Evolutionary conservation across 2,113 vertebrate species (phyloP).

Genomic region (Scytalopus superciliaris): DNA sequence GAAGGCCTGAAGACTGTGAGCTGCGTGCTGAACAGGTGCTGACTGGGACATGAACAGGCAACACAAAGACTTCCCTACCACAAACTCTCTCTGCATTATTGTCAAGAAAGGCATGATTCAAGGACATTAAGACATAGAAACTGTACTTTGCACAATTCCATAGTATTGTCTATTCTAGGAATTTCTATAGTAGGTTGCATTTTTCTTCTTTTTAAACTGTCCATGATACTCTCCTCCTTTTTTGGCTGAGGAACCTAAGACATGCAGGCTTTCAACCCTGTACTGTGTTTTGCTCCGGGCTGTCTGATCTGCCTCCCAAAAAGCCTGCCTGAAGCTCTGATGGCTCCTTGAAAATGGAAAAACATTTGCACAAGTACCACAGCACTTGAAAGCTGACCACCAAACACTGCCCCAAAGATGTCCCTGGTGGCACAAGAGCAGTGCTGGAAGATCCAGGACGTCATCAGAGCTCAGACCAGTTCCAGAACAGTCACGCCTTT

Average conservation of each 20-base stretch:
- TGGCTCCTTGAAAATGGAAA: not conserved
- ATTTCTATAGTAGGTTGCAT: not conserved
- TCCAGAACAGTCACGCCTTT: not conserved
- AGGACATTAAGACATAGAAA: not conserved
- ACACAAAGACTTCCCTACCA: not conserved
- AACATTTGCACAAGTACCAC: not conserved
- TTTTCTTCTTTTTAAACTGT: not conserved
- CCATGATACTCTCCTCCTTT: not conserved
- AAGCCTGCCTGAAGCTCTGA: not conserved
- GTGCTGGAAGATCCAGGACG: not conserved
- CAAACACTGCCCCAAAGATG: fast-evolving
- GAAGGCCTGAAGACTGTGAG: not conserved
- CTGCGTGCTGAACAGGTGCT: not conserved
- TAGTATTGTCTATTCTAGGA: not conserved
- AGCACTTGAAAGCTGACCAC: not conserved
- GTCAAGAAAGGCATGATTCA: not conserved
- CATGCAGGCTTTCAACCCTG: not conserved
- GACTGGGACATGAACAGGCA: not conserved
- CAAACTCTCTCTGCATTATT: not conserved
- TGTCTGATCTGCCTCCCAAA: not conserved
- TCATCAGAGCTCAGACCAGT: not conserved
- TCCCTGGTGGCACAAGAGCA: not conserved
- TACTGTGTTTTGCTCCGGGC: not conserved
- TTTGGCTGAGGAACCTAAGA: not conserved
- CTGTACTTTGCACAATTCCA: not conserved